These are phyloP conservation scores for Thunnus albacares DNA, from an alignment of 2,797 vertebrate species.

Conservation along the genomic window DNA sequence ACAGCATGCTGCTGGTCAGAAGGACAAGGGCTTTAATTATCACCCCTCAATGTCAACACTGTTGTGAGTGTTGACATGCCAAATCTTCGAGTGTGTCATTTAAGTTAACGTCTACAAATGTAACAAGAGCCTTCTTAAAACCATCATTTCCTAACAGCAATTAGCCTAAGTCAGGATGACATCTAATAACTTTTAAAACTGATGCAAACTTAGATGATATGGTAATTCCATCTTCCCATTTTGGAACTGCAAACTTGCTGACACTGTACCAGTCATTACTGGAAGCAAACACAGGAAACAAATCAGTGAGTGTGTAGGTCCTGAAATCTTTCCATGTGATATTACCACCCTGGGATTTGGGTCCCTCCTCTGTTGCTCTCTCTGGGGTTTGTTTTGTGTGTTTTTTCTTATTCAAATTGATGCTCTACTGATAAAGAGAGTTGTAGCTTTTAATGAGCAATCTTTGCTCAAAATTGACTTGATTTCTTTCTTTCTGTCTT, in stretches of 20 bases:
- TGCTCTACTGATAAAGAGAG: too few species aligned
- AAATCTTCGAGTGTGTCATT: neutral
- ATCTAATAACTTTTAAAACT: neutral
- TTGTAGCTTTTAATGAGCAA: too few species aligned
- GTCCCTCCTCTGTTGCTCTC: neutral
- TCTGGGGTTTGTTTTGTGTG: neutral
- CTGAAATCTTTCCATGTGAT: neutral
- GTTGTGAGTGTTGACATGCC: constrained; percentile 23
- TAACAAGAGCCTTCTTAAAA: neutral
- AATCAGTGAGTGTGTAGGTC: neutral
- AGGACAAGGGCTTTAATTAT: constrained; percentile 49
- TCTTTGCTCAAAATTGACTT: too few species aligned
- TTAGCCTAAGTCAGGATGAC: neutral
- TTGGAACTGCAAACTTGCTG: neutral
- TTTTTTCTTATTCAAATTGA: neutral
- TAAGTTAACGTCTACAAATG: constrained; percentile 1
- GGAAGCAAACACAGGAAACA: neutral
- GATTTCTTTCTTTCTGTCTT: too few species aligned
- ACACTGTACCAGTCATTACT: neutral
- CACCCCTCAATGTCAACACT: constrained; percentile 39
- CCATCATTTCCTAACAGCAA: neutral
- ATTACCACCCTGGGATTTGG: neutral
- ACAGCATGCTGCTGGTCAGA: constrained; percentile 37
- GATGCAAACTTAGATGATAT: neutral
- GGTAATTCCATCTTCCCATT: neutral